These are phyloP conservation scores for Pandion haliaetus DNA, from an alignment of 2,113 vertebrate genomes.

Conservation along the genomic window DNA sequence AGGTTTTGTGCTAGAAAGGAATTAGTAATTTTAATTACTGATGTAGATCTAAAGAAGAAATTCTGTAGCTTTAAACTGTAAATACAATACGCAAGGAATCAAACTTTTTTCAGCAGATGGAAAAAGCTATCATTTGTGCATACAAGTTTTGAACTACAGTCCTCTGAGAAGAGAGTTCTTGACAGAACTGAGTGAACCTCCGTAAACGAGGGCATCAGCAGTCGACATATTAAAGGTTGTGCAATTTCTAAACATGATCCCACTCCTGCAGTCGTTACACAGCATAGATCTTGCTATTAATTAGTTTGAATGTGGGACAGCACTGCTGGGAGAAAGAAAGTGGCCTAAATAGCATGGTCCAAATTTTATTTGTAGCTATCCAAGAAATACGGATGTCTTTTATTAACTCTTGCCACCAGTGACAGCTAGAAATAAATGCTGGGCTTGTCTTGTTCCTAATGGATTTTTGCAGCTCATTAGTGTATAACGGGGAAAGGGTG, in stretches of 20 bases:
- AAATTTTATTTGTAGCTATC: conserved; percentile 14
- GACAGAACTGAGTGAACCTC: neutral
- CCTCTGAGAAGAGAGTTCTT: neutral
- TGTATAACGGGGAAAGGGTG: neutral
- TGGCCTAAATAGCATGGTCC: conserved; percentile 50
- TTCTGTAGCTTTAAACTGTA: neutral
- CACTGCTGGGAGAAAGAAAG: conserved; percentile 53
- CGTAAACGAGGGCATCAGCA: neutral
- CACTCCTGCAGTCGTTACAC: neutral
- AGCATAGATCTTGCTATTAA: conserved; percentile 34
- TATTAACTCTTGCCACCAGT: conserved; percentile 41
- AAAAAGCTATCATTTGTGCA: neutral
- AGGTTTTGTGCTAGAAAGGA: neutral
- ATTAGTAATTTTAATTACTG: neutral
- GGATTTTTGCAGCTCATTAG: neutral
- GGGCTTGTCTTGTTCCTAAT: neutral
- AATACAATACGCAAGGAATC: neutral
- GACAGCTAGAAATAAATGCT: neutral
- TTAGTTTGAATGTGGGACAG: conserved; percentile 68
- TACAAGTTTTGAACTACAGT: neutral
- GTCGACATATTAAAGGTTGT: neutral
- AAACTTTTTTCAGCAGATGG: neutral
- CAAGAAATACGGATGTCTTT: neutral
- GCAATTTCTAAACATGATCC: conserved; percentile 12
- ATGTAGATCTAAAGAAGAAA: neutral